A percentile compares a stretch with the other conserved stretches of the same genome.
These are phyloP conservation scores for Xiphias gladius DNA, from an alignment of 2,113 vertebrate species.

Conservation along the genomic window DNA sequence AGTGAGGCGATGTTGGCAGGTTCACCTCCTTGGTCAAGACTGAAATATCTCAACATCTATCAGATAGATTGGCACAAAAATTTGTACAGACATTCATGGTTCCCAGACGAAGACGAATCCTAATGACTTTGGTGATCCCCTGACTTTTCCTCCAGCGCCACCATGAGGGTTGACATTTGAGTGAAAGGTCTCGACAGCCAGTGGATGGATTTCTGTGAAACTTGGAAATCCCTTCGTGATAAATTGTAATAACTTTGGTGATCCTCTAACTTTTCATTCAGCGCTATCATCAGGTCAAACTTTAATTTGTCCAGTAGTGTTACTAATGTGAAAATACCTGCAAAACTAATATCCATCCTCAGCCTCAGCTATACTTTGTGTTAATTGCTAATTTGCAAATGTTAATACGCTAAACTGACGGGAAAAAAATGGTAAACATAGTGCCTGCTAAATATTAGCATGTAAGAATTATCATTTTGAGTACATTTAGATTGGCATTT, in stretches of 20 bases:
- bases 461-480: not conserved
- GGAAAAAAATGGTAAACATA: not conserved
- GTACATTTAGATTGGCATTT: not conserved
- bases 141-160: not conserved
- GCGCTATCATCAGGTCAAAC: not conserved
- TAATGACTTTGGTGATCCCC: too few species aligned
- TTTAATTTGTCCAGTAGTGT: not conserved
- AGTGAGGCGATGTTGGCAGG: too few species aligned
- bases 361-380: not conserved
- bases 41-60: too few species aligned
- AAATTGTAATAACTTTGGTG: too few species aligned
- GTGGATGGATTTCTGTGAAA: too few species aligned
- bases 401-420: not conserved
- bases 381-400: not conserved
- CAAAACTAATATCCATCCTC: not conserved
- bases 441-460: not conserved
- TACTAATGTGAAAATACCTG: not conserved
- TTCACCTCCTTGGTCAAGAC: too few species aligned
- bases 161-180: not conserved
- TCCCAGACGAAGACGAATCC: too few species aligned
- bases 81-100: too few species aligned
- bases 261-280: not conserved
- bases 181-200: not conserved
- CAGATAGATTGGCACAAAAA: too few species aligned
- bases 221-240: too few species aligned